Evolutionary conservation across 2,113 vertebrate species (phyloP).

Genomic region (Toxotes jaculatrix): DNA sequence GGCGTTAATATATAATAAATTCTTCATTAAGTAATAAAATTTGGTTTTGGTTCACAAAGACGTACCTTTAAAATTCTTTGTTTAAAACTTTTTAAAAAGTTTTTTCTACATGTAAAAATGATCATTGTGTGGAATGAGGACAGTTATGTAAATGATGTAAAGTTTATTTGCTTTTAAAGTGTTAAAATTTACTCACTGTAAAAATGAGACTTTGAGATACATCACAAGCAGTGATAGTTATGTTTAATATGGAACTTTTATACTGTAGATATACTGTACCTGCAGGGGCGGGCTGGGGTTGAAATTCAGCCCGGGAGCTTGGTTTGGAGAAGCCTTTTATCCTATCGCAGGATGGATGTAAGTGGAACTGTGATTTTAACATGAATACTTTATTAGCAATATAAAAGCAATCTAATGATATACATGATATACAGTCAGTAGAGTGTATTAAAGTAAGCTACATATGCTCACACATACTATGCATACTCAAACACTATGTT

Average conservation of each 20-base stretch:
- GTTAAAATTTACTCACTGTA: constrained; percentile 7
- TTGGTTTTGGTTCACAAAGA: constrained; percentile 1
- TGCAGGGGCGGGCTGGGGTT: not conserved
- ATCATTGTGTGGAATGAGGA: constrained; percentile 13
- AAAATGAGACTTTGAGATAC: constrained; percentile 22
- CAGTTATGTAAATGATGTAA: constrained; percentile 71
- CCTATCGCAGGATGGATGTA: no score
- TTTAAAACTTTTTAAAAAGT: constrained; percentile 1
- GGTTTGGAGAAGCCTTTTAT: no score
- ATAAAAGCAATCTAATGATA: no score
- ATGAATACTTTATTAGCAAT: no score
- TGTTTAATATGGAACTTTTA: not conserved
- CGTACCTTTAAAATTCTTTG: not conserved
- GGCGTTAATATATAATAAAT: not conserved
- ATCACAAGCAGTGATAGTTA: not conserved
- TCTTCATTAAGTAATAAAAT: not conserved
- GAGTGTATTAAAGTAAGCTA: no score
- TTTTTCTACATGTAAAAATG: not conserved
- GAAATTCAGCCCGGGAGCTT: no score
- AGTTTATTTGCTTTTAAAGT: constrained; percentile 17
- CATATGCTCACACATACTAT: no score
- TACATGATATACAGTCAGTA: no score
- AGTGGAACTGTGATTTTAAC: no score
- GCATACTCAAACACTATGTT: no score
- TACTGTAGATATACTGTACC: constrained; percentile 6